Percentiles rank a stretch among this genome's conserved stretches.
phyloP scores from a whole-genome alignment of 2,888 invertebrate species.

The Clunio marinus region DNA sequence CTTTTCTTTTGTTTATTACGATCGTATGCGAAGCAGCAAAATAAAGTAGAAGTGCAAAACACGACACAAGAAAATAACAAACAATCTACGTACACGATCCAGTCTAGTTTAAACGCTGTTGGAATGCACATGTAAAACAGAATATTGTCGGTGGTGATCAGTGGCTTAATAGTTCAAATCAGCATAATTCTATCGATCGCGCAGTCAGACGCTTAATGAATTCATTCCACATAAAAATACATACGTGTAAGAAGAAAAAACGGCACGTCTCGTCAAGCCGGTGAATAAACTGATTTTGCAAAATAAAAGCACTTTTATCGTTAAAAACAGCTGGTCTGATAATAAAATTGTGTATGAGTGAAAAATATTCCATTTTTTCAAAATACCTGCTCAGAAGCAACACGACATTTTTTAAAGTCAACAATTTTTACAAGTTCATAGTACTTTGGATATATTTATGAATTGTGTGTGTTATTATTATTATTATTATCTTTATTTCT shows the following conservation, averaged over 20 bases:
- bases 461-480: no score
- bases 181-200: neutral
- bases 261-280: neutral
- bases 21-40: neutral
- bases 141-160: conserved; percentile 7
- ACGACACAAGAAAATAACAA: neutral
- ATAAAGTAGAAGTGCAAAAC: neutral
- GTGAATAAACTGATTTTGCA: conserved; percentile 9
- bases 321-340: neutral
- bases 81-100: conserved; percentile 6
- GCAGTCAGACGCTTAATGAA: neutral
- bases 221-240: neutral
- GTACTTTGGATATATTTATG: no score
- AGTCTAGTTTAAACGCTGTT: conserved; percentile 19
- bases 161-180: conserved; percentile 13
- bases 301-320: neutral
- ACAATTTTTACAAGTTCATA: no score
- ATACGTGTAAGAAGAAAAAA: neutral
- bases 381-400: no score
- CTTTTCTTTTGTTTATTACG: no score
- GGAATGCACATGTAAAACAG: conserved; percentile 12
- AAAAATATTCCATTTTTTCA: no score
- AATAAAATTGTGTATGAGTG: no score
- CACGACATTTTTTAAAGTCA: no score
- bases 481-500: no score